Conservation (phyloP, 23 tunicate genomes). For the Clavelina lepadiformis region DNA sequence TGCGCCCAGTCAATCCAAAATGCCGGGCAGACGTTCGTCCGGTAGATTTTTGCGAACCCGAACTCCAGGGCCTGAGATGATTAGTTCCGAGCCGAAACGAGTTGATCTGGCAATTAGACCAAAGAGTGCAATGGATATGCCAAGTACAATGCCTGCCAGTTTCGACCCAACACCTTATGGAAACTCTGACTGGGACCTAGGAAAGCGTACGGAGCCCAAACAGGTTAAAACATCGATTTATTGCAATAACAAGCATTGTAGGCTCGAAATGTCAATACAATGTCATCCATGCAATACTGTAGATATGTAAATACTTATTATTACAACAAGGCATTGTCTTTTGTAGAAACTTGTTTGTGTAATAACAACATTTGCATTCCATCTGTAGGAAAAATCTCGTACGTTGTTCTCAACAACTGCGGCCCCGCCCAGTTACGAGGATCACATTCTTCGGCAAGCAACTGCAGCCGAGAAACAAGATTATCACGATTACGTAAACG, state of each 20-base stretch:
- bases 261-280: too few species aligned
- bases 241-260: too few species aligned
- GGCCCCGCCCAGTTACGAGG: slow-evolving; percentile 83
- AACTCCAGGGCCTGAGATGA: slow-evolving; percentile 85
- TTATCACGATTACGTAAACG: slow-evolving; percentile 52
- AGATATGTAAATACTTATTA: too few species aligned
- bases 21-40: slow-evolving; percentile 39
- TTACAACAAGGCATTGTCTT: too few species aligned
- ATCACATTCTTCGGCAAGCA: slow-evolving; percentile 54
- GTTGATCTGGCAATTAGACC: slow-evolving; percentile 45
- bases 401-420: slow-evolving; percentile 8
- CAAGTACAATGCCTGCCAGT: too few species aligned
- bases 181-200: not conserved
- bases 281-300: too few species aligned
- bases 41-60: slow-evolving; percentile 55
- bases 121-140: slow-evolving; percentile 86
- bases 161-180: not conserved
- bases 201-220: too few species aligned
- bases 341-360: too few species aligned
- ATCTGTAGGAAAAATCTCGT: slow-evolving; percentile 1
- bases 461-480: slow-evolving; percentile 12
- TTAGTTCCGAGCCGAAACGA: slow-evolving; percentile 19
- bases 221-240: too few species aligned
- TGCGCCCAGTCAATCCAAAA: not conserved
- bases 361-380: not conserved